A percentile compares a stretch with the other conserved stretches of the same genome.
phyloP scores from a whole-genome alignment of 2,888 invertebrate species.

The Phaedon cochleariae region DNA sequence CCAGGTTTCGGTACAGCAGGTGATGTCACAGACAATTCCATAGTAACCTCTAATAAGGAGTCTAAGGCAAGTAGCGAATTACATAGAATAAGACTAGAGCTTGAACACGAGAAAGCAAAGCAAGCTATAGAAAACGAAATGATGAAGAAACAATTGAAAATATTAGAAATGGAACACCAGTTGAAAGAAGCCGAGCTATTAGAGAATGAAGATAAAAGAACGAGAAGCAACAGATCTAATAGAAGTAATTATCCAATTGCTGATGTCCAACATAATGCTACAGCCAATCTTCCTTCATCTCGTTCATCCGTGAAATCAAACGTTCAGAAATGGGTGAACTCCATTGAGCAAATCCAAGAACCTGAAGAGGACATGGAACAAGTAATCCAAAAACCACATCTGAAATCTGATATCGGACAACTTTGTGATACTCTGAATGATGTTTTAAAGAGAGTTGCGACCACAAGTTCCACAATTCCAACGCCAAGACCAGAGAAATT shows the following conservation, averaged over 20 bases:
- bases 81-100: neutral
- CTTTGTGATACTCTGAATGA: no score
- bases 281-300: neutral
- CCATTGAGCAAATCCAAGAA: neutral
- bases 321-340: neutral
- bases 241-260: no score
- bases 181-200: no score
- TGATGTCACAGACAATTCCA: no score
- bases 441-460: no score
- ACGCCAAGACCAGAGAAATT: no score
- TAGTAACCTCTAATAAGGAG: no score
- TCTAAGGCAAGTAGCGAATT: neutral
- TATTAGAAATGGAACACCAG: neutral
- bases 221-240: neutral
- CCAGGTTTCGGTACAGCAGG: no score
- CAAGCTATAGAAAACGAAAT: neutral
- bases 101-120: neutral
- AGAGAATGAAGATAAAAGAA: neutral
- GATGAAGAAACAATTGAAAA: neutral
- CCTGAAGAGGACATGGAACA: neutral
- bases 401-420: no score
- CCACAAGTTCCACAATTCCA: no score
- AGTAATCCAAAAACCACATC: no score
- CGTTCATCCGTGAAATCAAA: neutral
- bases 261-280: neutral